Base-by-base conservation (phyloP, 2,113 vertebrate genomes). In the Oostethus manadensis region DNA sequence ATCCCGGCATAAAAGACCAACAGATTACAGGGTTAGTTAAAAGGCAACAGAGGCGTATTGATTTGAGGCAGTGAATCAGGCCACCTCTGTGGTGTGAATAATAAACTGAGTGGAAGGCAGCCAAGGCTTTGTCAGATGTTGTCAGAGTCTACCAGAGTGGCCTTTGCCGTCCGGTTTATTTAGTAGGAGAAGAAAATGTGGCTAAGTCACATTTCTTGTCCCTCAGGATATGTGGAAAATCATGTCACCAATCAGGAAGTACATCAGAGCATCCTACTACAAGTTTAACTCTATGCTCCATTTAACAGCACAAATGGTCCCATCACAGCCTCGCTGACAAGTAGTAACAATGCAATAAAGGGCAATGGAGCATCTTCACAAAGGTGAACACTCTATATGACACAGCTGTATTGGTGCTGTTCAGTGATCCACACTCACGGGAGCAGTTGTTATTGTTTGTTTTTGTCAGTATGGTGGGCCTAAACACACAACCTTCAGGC, bases 11-110 rank as follows among this genome's bases (percentile, higher is more conserved):
- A 65, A 86, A 86, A 80, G 62, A 77, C 62, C 50, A 21, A 58
- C 17, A 81, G 82, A 84, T 87, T 87, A 88, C 60, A 60, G 65
- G 69, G 65, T 17, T 71, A 81, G 73, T 81, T 84, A 78, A 79
- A 81, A 88, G 80, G 80, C 83, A 82, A 71, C 56, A 59, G 73
- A 77, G 76, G 73, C 66, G 16, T 86, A 89, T 89, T 75, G 80
- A 88, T 89, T 85, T 68, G 66, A 64, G 50, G 72, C 69, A 82
- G 83, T 81, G 80, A 89, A 86, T 86, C 78, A 72, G 75, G 66
- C 58, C 50, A 76, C 58, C 58, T 57, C 60, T 43, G 62, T 49
- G 73, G 78, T 70, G 70, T 82, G 83, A 87, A 87, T 87, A 85
- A 86, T 76, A 84, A 76, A 84, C 75, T 64, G 42, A 66, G 64